phyloP scores from a whole-genome alignment of 2,797 vertebrate genomes.

The Heterohyrax brucei region DNA sequence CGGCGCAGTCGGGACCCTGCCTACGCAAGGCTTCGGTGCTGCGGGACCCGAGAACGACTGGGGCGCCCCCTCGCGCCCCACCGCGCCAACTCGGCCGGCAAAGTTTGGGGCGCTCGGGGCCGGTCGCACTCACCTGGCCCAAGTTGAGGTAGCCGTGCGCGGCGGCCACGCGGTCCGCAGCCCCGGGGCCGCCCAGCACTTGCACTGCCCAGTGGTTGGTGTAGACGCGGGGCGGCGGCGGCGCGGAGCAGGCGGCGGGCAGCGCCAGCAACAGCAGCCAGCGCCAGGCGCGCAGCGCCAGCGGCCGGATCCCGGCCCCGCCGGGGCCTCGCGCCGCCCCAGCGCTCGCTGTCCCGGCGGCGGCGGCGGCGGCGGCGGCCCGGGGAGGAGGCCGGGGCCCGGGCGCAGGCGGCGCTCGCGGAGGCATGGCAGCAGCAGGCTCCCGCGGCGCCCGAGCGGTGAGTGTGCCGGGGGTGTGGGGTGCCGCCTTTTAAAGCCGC shows the following conservation, averaged over 20 bases:
- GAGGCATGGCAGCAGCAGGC: conserved; percentile 83
- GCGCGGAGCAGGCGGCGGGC: conserved; percentile 82
- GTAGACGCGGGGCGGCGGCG: conserved; percentile 89
- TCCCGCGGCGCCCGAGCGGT: conserved; percentile 82
- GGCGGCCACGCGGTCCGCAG: conserved; percentile 93
- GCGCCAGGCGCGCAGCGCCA: conserved; percentile 75
- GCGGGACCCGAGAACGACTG: not conserved
- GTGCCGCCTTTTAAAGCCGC: conserved; percentile 89
- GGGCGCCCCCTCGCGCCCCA: conserved; percentile 29
- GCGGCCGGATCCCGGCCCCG: conserved; percentile 8
- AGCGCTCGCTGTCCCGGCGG: not conserved
- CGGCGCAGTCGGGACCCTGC: not conserved
- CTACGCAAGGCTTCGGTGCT: not conserved
- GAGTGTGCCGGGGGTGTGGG: conserved; percentile 87
- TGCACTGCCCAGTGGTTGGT: conserved; percentile 97
- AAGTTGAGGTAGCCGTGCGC: conserved; percentile 95
- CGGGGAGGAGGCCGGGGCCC: conserved; percentile 62
- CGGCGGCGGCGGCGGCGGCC: conserved; percentile 6
- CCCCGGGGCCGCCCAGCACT: conserved; percentile 91
- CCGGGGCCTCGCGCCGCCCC: not conserved
- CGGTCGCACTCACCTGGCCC: conserved; percentile 93
- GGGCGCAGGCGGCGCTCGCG: conserved; percentile 79
- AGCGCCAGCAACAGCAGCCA: conserved; percentile 80
- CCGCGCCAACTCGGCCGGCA: conserved; percentile 11
- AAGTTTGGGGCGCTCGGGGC: conserved; percentile 72